Evolutionary conservation across 2,113 vertebrate genomes (phyloP).

Genomic region (Lepus americanus): DNA sequence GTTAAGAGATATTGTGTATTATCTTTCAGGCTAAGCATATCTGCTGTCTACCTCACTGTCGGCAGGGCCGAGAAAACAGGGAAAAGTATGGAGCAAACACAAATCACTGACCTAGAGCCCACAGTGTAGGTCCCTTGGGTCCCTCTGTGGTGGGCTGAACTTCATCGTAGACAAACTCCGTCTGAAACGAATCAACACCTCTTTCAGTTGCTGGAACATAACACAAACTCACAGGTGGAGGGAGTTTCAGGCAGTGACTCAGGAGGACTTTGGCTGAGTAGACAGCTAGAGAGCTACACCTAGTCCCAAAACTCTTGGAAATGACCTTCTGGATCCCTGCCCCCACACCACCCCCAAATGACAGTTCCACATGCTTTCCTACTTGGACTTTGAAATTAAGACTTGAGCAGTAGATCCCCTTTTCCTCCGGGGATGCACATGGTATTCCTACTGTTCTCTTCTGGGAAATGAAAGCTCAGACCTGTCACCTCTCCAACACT

Average conservation of each 20-base stretch:
- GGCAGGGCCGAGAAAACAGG: slow-evolving; percentile 29
- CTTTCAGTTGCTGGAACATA: slow-evolving; percentile 58
- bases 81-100: slow-evolving; percentile 21
- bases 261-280: slow-evolving; percentile 56
- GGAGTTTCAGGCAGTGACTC: slow-evolving; percentile 58
- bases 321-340: slow-evolving; percentile 16
- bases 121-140: slow-evolving; percentile 57
- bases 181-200: slow-evolving; percentile 71
- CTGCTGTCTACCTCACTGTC: background rate
- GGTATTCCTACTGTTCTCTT: background rate
- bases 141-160: slow-evolving; percentile 75
- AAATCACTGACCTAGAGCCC: slow-evolving; percentile 83
- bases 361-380: background rate
- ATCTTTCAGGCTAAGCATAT: slow-evolving; percentile 14
- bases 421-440: background rate
- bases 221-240: slow-evolving; percentile 57
- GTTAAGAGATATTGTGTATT: background rate
- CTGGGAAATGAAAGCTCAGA: slow-evolving; percentile 38
- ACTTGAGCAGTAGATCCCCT: background rate
- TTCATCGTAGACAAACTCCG: slow-evolving; percentile 52
- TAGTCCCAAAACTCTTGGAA: slow-evolving; percentile 64
- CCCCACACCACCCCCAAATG: background rate
- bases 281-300: slow-evolving; percentile 17
- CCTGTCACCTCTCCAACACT: slow-evolving; percentile 28
- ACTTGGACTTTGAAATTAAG: background rate